Evolutionary conservation across 2,888 invertebrate genomes (phyloP).

Genomic region (Phrixothrix hirtus): DNA sequence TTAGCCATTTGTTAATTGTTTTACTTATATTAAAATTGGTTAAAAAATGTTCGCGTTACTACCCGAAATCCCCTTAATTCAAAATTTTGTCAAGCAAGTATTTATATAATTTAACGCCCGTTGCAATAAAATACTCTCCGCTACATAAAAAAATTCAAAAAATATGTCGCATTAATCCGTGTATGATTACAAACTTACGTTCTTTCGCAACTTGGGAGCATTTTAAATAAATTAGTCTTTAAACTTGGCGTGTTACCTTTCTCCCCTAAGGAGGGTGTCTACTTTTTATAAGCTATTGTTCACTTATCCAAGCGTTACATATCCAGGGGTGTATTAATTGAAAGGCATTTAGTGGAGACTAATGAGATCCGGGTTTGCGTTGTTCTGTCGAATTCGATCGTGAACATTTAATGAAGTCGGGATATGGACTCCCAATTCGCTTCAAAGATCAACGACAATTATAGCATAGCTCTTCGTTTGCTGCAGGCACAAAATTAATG

Average conservation of each 20-base stretch:
- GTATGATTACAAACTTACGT: no score
- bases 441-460: slow-evolving; percentile 41
- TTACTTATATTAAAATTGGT: no score
- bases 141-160: no score
- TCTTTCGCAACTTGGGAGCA: neutral
- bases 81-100: no score
- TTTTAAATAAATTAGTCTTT: neutral
- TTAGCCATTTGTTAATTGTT: no score
- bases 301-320: slow-evolving; percentile 32
- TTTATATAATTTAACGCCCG: no score
- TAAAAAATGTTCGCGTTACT: no score
- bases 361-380: slow-evolving; percentile 45
- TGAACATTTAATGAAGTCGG: slow-evolving; percentile 51
- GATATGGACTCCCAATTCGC: slow-evolving; percentile 32
- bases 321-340: slow-evolving; percentile 43
- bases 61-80: no score
- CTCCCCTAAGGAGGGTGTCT: no score
- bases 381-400: slow-evolving; percentile 47
- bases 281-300: slow-evolving; percentile 28
- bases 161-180: no score
- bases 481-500: slow-evolving; percentile 10
- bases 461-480: slow-evolving; percentile 33
- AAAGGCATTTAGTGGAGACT: slow-evolving; percentile 47
- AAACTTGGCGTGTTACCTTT: neutral
- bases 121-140: no score